Evolutionary conservation across 2,888 invertebrate species (phyloP).

Genomic region (Drosophila dives): DNA sequence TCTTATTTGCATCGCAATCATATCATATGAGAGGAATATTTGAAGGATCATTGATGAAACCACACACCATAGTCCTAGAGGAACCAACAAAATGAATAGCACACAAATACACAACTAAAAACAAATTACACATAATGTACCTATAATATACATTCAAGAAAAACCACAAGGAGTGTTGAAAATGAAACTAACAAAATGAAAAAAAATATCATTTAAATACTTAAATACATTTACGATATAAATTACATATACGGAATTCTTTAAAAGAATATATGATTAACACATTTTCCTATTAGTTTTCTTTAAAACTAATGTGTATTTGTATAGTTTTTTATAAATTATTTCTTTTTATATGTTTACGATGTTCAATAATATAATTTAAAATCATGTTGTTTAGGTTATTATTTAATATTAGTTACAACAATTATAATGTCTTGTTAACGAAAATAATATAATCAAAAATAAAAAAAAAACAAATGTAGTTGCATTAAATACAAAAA

Average conservation of each 20-base stretch:
- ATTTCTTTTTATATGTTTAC: constrained; percentile 18
- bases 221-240: constrained; percentile 1
- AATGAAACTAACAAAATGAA: constrained; percentile 2
- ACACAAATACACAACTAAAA: constrained; percentile 22
- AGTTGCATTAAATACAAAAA: constrained; percentile 43
- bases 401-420: background rate
- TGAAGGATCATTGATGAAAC: constrained; percentile 13
- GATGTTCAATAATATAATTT: constrained; percentile 1
- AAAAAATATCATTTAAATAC: constrained; percentile 24
- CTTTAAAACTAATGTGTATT: background rate
- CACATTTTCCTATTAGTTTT: constrained; percentile 4
- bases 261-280: constrained; percentile 3
- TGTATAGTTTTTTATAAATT: background rate
- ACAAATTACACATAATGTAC: constrained; percentile 62
- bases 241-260: constrained; percentile 8
- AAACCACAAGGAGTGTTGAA: constrained; percentile 1
- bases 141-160: constrained; percentile 46
- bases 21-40: constrained; percentile 43
- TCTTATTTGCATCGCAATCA: constrained; percentile 66
- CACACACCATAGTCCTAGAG: constrained; percentile 35
- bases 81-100: constrained; percentile 29
- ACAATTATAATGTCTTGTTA: constrained; percentile 24
- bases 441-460: constrained; percentile 8
- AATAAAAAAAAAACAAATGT: constrained; percentile 38
- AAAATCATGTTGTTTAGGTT: background rate